These are phyloP conservation scores for Aspiorhynchus laticeps DNA, from an alignment of 2,113 vertebrate genomes.

Conservation along the genomic window DNA sequence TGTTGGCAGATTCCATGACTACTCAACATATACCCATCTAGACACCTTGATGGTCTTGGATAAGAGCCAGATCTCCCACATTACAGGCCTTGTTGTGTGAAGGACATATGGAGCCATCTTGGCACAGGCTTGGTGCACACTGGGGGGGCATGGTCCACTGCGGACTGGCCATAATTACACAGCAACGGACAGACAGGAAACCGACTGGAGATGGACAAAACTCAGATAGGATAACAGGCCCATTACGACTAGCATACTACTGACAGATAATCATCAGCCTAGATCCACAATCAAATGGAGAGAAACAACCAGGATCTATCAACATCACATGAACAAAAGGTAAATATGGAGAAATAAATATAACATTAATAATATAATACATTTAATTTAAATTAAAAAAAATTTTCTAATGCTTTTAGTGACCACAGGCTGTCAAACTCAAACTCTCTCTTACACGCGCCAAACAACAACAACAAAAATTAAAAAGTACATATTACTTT, in stretches of 20 bases:
- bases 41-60: constrained; percentile 48
- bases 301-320: not conserved
- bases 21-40: constrained; percentile 47
- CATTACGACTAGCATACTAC: not conserved
- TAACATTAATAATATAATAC: too few relatives aligned
- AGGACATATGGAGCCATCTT: constrained; percentile 52
- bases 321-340: not conserved
- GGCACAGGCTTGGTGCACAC: constrained; percentile 14
- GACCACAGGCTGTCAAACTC: too few relatives aligned
- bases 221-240: not conserved
- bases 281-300: not conserved
- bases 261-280: not conserved
- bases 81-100: constrained; percentile 31
- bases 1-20: constrained; percentile 47
- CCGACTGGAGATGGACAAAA: constrained; percentile 20
- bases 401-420: too few relatives aligned
- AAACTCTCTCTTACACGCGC: too few relatives aligned
- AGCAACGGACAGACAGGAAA: not conserved
- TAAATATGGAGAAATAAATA: not conserved
- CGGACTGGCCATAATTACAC: constrained; percentile 40
- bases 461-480: too few relatives aligned
- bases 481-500: too few relatives aligned
- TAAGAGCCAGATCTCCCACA: constrained; percentile 43
- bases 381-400: too few relatives aligned
- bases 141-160: constrained; percentile 31